Evolutionary conservation across 2,113 vertebrate species (phyloP), one percentile per base, ranked within the genome.

Genomic region (Sorex fumeus): DNA sequence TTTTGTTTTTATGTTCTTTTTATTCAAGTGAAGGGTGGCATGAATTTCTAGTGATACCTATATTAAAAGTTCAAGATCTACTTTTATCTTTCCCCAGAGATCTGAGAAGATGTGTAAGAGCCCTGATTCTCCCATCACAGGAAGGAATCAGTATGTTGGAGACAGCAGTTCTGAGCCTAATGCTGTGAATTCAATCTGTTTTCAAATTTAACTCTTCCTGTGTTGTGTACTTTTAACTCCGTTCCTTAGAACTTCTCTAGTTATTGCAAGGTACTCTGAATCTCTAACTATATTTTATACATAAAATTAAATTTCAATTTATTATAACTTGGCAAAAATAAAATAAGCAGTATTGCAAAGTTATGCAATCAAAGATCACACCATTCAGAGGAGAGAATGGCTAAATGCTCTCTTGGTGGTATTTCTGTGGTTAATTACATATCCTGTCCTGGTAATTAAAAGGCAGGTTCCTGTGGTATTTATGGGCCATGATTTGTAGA

Each of bases 241-340:
- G 71, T 43, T 27, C 80, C 19, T 36, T 86, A 15, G 32, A 77
- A 71, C 67, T 79, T 84, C 62, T 88, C 71, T 47, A 8, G 84
- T 88, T 88, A 81, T 40, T 28, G 71, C 47, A 67, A 88, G 28
- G 28, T 89, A 32, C 80, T 92, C 34, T 89, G 67, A 93, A 84
- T 84, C 74, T 93, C 36, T 60, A 90, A 80, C 74, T 60, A 45
- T 88, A 89, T 89, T 94, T 93, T 89, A 84, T 93, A 74, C 69
- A 70, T 80, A 88, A 74, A 87, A 93, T 93, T 95, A 86, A 92
- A 92, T 71, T 93, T 88, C 84, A 94, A 91, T 87, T 91, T 71
- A 64, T 83, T 86, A 80, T 84, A 77, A 91, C 60, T 86, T 78
- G 67, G 40, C 25, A 77, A 77, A 92, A 74, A 86, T 91, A 83